Conservation (phyloP, 1,140 invertebrate genomes). For the Ctenoplectra terminalis region DNA sequence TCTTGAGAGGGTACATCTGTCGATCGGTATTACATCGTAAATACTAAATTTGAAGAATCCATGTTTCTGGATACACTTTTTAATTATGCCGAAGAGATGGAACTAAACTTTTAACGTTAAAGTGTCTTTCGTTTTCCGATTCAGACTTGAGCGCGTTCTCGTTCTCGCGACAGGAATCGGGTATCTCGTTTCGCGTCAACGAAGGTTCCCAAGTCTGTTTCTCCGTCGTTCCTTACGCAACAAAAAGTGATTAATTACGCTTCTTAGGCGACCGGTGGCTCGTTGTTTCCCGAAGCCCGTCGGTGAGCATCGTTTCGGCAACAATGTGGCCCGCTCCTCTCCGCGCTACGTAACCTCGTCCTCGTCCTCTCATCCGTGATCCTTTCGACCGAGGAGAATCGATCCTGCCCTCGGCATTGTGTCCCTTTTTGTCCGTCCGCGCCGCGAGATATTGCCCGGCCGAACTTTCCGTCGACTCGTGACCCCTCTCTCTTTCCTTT, state of each 20-base stretch:
- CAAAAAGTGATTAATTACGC: conserved; percentile 80
- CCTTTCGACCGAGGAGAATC: conserved; percentile 78
- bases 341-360: conserved; percentile 61
- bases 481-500: conserved; percentile 62
- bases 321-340: conserved; percentile 68
- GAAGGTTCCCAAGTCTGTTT: neutral
- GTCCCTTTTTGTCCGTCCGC: conserved; percentile 77
- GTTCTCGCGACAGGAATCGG: conserved; percentile 6
- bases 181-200: conserved; percentile 32
- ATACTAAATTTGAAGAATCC: no score
- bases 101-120: neutral
- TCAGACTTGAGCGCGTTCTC: neutral
- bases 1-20: no score
- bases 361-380: conserved; percentile 65
- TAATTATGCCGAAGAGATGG: neutral
- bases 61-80: neutral
- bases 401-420: conserved; percentile 78
- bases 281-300: conserved; percentile 74
- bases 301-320: conserved; percentile 72
- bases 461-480: conserved; percentile 71
- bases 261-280: conserved; percentile 72
- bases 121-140: neutral
- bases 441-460: conserved; percentile 75
- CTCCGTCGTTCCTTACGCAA: conserved; percentile 46
- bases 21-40: no score